Evolutionary conservation across 2,113 vertebrate species (phyloP).

Genomic region (Solea solea): DNA sequence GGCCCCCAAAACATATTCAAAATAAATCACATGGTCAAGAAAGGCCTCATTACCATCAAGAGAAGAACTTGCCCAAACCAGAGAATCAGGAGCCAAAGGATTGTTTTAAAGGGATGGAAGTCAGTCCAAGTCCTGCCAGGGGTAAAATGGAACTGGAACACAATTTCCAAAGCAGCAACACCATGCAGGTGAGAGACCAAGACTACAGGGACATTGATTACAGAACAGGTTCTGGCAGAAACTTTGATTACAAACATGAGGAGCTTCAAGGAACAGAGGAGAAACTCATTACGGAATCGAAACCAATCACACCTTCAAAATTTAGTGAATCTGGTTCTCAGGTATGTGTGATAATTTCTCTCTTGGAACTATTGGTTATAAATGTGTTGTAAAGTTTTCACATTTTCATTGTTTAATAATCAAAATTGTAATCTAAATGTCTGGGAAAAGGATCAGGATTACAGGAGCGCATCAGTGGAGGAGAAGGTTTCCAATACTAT

Average conservation of each 20-base stretch:
- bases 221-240: slow-evolving; percentile 84
- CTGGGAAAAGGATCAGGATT: slow-evolving; percentile 91
- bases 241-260: slow-evolving; percentile 87
- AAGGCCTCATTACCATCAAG: slow-evolving; percentile 60
- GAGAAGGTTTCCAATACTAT: slow-evolving; percentile 91
- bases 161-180: slow-evolving; percentile 85
- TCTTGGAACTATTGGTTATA: background rate
- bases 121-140: slow-evolving; percentile 61
- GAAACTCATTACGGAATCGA: slow-evolving; percentile 79
- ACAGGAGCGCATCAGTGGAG: slow-evolving; percentile 88
- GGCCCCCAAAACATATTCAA: slow-evolving; percentile 64
- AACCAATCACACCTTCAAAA: slow-evolving; percentile 62
- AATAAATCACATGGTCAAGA: slow-evolving; percentile 53
- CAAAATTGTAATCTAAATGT: slow-evolving; percentile 30
- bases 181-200: slow-evolving; percentile 88
- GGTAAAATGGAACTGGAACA: slow-evolving; percentile 52
- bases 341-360: slow-evolving; percentile 57
- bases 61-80: slow-evolving; percentile 55
- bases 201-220: slow-evolving; percentile 97
- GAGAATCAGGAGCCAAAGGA: slow-evolving; percentile 53
- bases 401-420: slow-evolving; percentile 36
- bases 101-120: slow-evolving; percentile 71
- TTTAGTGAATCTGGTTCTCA: slow-evolving; percentile 78
- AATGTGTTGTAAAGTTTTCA: background rate
- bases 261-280: slow-evolving; percentile 85